Percentiles rank a stretch among this genome's conserved stretches.
These are phyloP conservation scores for Protosalanx chinensis DNA, from an alignment of 2,797 vertebrate genomes.

Conservation along the genomic window DNA sequence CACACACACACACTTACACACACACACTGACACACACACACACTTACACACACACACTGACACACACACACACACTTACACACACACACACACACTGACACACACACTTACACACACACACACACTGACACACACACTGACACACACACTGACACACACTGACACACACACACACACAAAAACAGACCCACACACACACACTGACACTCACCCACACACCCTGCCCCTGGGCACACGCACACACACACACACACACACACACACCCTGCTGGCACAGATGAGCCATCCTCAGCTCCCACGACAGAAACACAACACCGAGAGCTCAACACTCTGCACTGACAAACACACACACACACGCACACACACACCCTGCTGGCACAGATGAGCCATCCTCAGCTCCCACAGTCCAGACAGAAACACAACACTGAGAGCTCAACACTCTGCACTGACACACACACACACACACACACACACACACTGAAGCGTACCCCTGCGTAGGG, in stretches of 20 bases:
- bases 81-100: constrained; percentile 4
- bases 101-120: too few relatives aligned
- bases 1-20: constrained; percentile 8
- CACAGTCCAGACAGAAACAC: constrained; percentile 10
- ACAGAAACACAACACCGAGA: constrained; percentile 6
- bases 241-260: constrained; percentile 14
- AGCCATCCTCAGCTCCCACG: not conserved
- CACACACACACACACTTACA: constrained; percentile 8
- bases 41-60: constrained; percentile 13
- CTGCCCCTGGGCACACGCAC: constrained; percentile 14
- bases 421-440: constrained; percentile 4
- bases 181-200: too few relatives aligned
- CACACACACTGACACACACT: constrained; percentile 17
- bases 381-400: not conserved
- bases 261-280: not conserved
- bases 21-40: constrained; percentile 11
- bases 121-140: not conserved
- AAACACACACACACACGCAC: constrained; percentile 3
- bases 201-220: too few relatives aligned
- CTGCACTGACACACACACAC: not conserved
- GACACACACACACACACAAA: too few relatives aligned
- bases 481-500: constrained; percentile 82
- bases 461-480: constrained; percentile 27
- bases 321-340: not conserved
- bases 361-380: constrained; percentile 2